These are phyloP conservation scores for Otus sunia DNA, from an alignment of 2,113 vertebrate species.

Conservation along the genomic window DNA sequence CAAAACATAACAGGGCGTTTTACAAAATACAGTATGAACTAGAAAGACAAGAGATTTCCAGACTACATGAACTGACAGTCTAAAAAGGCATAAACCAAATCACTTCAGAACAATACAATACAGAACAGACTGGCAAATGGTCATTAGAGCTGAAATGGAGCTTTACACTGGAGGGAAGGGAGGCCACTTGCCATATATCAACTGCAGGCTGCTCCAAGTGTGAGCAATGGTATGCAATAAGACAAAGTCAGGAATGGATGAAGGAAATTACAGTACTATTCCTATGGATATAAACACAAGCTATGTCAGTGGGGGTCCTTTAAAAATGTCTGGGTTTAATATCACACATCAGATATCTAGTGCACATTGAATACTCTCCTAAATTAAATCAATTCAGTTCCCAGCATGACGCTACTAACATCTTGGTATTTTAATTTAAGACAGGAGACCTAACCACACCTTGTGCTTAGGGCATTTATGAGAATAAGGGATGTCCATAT, in stretches of 20 bases:
- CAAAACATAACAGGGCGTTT: background rate
- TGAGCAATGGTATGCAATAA: background rate
- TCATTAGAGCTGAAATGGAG: background rate
- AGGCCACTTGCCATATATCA: background rate
- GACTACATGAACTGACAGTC: background rate
- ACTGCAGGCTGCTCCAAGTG: background rate
- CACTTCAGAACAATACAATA: background rate
- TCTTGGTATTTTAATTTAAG: slow-evolving; percentile 35
- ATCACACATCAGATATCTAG: slow-evolving; percentile 26
- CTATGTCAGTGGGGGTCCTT: slow-evolving; percentile 17
- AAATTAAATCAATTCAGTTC: slow-evolving; percentile 55
- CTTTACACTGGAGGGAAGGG: background rate
- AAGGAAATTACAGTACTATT: slow-evolving; percentile 35
- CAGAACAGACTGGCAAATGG: background rate
- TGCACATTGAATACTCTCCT: slow-evolving; percentile 27
- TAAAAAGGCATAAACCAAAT: background rate
- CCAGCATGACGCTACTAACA: slow-evolving; percentile 5
- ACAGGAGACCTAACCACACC: background rate
- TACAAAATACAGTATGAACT: background rate
- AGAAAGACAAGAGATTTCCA: background rate
- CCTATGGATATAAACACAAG: slow-evolving; percentile 14
- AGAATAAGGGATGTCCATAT: background rate
- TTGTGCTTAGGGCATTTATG: background rate
- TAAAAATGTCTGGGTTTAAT: slow-evolving; percentile 30
- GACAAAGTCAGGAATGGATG: background rate